Conservation (phyloP, 2,888 invertebrate genomes). For the Mythimna loreyi region DNA sequence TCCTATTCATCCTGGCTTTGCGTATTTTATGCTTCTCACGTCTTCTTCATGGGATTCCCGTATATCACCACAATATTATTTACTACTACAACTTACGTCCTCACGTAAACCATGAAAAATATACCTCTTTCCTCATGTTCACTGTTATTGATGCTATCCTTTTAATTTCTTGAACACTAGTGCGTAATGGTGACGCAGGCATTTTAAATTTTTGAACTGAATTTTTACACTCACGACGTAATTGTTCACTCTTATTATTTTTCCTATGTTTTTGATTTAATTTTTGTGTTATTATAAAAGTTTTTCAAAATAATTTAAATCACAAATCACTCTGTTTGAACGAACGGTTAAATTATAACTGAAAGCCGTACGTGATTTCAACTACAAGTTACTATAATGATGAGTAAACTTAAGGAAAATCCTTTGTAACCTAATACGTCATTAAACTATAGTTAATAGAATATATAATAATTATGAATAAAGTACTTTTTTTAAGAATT, state of each 20-base stretch:
- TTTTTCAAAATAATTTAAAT: neutral
- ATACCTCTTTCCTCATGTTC: conserved; percentile 59
- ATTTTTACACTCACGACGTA: neutral
- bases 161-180: conserved; percentile 75
- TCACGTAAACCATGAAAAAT: conserved; percentile 16
- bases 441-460: conserved; percentile 28
- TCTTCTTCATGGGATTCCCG: conserved; percentile 29
- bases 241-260: conserved; percentile 2
- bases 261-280: neutral
- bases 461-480: conserved; percentile 24
- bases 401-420: conserved; percentile 58
- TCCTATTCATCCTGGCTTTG: neutral
- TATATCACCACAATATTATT: neutral
- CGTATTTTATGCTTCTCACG: neutral
- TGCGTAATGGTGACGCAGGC: conserved; percentile 68
- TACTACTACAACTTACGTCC: neutral
- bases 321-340: conserved; percentile 9
- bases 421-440: conserved; percentile 33
- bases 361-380: conserved; percentile 33
- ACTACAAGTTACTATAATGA: conserved; percentile 2
- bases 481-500: conserved; percentile 22
- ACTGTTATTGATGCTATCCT: conserved; percentile 72
- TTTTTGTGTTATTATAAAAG: neutral
- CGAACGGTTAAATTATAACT: conserved; percentile 38
- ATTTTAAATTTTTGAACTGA: conserved; percentile 13